Conservation (phyloP, 2,888 invertebrate genomes). For the Sepiola atlantica region DNA sequence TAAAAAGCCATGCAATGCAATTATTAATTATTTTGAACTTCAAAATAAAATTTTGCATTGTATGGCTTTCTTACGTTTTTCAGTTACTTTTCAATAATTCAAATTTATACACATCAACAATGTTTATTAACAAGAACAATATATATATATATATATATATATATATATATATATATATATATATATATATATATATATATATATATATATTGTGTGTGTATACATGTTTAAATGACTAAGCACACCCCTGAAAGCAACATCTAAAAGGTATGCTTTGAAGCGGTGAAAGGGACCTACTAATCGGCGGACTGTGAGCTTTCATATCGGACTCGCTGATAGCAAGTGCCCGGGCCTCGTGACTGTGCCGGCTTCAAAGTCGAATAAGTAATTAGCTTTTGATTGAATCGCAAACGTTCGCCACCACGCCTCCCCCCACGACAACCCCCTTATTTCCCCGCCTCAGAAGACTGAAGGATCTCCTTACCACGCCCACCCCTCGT, state of each 20-base stretch:
- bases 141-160: background rate
- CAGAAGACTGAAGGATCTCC: background rate
- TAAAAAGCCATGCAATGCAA: too few species aligned
- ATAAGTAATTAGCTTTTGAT: constrained; percentile 9
- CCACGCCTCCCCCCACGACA: background rate
- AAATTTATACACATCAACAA: too few species aligned
- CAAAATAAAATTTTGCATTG: too few species aligned
- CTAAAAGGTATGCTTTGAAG: background rate
- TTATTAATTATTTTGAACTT: too few species aligned
- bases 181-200: background rate
- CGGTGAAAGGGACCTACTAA: background rate
- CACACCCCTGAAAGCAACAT: background rate
- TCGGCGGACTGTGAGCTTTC: background rate
- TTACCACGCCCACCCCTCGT: background rate
- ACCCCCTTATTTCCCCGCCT: background rate
- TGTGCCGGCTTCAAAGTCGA: background rate
- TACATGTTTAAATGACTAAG: background rate
- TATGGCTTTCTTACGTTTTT: too few species aligned
- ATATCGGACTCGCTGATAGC: background rate
- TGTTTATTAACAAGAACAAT: too few species aligned
- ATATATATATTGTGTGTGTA: background rate
- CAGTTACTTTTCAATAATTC: too few species aligned
- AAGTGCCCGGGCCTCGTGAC: background rate
- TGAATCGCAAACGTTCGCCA: background rate
- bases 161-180: background rate